Conservation (phyloP, 2,888 invertebrate genomes). For the Smittia sp. region DNA sequence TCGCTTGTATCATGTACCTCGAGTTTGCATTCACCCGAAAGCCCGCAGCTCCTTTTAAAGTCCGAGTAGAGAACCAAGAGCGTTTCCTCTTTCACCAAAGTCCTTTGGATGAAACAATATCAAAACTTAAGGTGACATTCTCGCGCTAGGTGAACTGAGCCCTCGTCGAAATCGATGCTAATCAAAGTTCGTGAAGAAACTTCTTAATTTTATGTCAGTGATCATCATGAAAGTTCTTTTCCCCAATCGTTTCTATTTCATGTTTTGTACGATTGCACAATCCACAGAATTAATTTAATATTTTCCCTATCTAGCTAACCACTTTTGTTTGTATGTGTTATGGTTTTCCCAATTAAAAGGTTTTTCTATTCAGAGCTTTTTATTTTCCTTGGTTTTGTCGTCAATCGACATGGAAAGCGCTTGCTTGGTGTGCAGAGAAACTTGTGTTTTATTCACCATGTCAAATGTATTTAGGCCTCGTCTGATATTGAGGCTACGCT, state of each 20-base stretch:
- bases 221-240: background rate
- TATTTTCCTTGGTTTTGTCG: background rate
- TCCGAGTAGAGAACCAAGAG: background rate
- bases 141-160: background rate
- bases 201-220: background rate
- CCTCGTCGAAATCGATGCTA: background rate
- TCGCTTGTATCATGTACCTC: background rate
- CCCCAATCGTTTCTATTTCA: background rate
- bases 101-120: background rate
- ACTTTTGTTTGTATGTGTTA: slow-evolving; percentile 2
- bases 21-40: background rate
- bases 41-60: background rate
- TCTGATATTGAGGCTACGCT: slow-evolving; percentile 14
- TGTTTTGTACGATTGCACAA: slow-evolving; percentile 15
- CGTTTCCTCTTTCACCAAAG: no score
- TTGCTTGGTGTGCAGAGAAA: no score
- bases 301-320: slow-evolving; percentile 26
- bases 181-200: background rate
- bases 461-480: slow-evolving; percentile 16
- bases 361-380: background rate
- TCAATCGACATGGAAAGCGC: no score
- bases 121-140: background rate
- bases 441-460: background rate
- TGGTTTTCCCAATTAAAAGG: background rate
- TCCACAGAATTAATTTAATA: slow-evolving; percentile 23